Evolutionary conservation across 2,797 vertebrate species (phyloP).

Genomic region (Corythornis leucogaster): DNA sequence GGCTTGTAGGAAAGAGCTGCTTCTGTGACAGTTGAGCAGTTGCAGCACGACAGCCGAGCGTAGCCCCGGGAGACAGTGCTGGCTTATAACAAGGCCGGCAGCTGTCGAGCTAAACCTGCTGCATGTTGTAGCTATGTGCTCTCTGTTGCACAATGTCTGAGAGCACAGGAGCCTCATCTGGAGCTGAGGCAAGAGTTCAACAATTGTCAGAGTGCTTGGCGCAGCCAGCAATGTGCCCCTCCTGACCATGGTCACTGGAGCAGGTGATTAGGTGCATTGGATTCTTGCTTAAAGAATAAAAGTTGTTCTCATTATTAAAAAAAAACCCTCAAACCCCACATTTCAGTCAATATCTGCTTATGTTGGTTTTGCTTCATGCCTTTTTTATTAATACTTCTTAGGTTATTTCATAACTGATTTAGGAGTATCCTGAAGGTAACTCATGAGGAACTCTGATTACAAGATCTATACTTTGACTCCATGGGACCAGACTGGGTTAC

Average conservation of each 20-base stretch:
- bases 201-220: fast-evolving
- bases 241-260: background rate
- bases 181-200: background rate
- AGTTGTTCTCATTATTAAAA: background rate
- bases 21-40: constrained; percentile 57
- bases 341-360: background rate
- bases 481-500: background rate
- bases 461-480: background rate
- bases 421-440: background rate
- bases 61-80: constrained; percentile 16
- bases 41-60: constrained; percentile 44
- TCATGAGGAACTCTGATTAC: background rate
- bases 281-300: background rate
- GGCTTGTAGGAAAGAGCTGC: constrained; percentile 42
- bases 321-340: background rate
- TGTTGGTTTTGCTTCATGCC: background rate
- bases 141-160: background rate
- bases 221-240: background rate
- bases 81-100: constrained; percentile 4
- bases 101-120: constrained; percentile 55
- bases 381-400: background rate
- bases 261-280: background rate
- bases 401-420: background rate
- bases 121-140: background rate
- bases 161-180: background rate